These are phyloP conservation scores for Nezara viridula DNA, from an alignment of 2,888 invertebrate species.

Conservation along the genomic window DNA sequence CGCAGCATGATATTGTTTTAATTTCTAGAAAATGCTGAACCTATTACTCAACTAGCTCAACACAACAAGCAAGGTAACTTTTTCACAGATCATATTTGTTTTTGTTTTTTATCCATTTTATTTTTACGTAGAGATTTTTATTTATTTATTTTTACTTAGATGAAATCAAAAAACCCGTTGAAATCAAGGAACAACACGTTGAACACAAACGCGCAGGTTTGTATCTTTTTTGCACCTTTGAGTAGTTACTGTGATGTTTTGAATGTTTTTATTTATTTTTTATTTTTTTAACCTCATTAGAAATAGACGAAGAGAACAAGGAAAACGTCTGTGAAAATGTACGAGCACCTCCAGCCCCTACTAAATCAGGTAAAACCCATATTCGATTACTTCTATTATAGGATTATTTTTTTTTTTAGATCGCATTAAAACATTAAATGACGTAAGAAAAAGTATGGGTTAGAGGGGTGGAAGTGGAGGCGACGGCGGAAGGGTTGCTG, in stretches of 20 bases:
- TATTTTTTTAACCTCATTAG: constrained; percentile 55
- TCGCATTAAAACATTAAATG: not conserved
- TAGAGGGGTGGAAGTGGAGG: constrained; percentile 4
- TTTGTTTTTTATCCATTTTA: constrained; percentile 66
- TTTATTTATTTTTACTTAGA: constrained; percentile 58
- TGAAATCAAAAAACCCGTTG: constrained; percentile 62
- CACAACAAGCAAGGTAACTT: constrained; percentile 55
- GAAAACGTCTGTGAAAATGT: constrained; percentile 63
- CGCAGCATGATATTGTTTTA: constrained; percentile 59
- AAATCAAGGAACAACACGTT: constrained; percentile 61
- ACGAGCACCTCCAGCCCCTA: constrained; percentile 29
- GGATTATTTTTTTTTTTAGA: not conserved
- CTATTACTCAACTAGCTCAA: constrained; percentile 55
- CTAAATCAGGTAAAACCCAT: constrained; percentile 6
- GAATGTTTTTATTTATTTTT: constrained; percentile 63
- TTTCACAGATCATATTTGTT: constrained; percentile 63
- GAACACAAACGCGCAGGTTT: constrained; percentile 61
- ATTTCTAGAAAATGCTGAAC: constrained; percentile 62
- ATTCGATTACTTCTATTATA: constrained; percentile 2
- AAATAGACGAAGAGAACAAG: constrained; percentile 64
- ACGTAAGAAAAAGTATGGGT: constrained; percentile 20
- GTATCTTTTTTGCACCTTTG: constrained; percentile 53
- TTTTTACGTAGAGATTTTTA: constrained; percentile 65
- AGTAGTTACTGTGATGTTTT: constrained; percentile 54
- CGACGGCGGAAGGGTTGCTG: constrained; percentile 22